Percentiles rank a stretch among this genome's conserved stretches.
Evolutionary conservation across 2,888 invertebrate species (phyloP).

Genomic region (Hoplodrina blanda): DNA sequence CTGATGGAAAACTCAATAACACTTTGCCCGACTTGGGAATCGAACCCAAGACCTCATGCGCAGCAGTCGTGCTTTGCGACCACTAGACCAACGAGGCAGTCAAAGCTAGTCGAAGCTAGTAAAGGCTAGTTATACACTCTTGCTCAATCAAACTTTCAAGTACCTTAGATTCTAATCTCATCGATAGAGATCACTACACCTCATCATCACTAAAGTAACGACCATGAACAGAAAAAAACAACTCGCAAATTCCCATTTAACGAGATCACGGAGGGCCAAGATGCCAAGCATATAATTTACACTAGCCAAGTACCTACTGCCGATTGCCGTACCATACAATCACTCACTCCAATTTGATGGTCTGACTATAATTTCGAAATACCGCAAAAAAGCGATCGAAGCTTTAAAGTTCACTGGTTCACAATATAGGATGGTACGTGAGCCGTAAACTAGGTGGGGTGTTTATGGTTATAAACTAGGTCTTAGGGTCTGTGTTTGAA

Average conservation of each 20-base stretch:
- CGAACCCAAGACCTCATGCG: too few relatives aligned
- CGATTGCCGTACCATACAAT: constrained; percentile 31
- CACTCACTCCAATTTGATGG: constrained; percentile 50
- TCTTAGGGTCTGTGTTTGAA: not conserved
- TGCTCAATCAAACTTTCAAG: too few relatives aligned
- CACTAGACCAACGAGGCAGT: too few relatives aligned
- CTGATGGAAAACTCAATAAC: too few relatives aligned
- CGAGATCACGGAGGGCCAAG: constrained; percentile 25
- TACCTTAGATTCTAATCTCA: not conserved
- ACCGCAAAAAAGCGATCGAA: constrained; percentile 51
- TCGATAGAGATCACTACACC: not conserved
- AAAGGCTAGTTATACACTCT: too few relatives aligned
- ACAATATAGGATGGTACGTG: constrained; percentile 43
- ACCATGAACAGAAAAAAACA: constrained; percentile 15
- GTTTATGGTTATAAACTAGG: constrained; percentile 3
- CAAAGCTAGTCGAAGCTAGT: too few relatives aligned
- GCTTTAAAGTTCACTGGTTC: constrained; percentile 39
- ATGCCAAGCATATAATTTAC: constrained; percentile 45
- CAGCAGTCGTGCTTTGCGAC: too few relatives aligned
- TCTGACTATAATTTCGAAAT: constrained; percentile 51
- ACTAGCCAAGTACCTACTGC: constrained; percentile 23
- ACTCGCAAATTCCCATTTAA: constrained; percentile 32
- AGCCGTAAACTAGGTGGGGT: not conserved
- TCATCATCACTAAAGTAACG: constrained; percentile 18
- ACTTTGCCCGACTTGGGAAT: too few relatives aligned